Conservation (phyloP, 2,797 vertebrate genomes). For the Buphagus erythrorhynchus region DNA sequence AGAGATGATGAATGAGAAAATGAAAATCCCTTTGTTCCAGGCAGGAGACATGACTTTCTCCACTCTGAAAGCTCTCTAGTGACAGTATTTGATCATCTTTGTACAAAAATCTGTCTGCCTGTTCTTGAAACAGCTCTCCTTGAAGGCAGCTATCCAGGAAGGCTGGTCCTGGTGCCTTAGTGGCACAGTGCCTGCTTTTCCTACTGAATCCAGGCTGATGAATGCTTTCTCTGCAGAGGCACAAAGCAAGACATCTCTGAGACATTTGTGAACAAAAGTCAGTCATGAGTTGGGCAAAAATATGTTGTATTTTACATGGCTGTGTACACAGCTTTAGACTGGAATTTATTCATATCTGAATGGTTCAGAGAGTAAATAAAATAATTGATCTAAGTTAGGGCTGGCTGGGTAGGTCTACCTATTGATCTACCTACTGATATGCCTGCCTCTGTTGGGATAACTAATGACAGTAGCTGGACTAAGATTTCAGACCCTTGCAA, state of each 20-base stretch:
- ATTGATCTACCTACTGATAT: background rate
- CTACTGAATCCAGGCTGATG: background rate
- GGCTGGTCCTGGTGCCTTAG: background rate
- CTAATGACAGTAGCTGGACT: background rate
- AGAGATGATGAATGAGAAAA: background rate
- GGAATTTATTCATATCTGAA: background rate
- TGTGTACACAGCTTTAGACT: background rate
- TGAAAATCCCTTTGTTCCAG: background rate
- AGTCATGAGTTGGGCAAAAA: background rate
- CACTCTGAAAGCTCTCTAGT: background rate
- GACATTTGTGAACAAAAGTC: background rate
- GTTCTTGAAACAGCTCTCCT: background rate
- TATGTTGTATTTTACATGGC: background rate
- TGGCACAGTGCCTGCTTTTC: background rate
- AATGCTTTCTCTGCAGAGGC: background rate
- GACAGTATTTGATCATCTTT: background rate
- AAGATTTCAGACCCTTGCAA: background rate
- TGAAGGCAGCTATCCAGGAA: background rate
- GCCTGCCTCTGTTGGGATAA: background rate
- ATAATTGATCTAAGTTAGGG: background rate
- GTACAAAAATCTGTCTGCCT: background rate
- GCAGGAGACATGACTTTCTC: background rate
- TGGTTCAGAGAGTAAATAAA: background rate
- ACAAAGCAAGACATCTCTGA: rapidly evolving
- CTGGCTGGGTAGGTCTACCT: background rate